These are phyloP conservation scores for Stegana nigrithorax DNA, from an alignment of 2,888 invertebrate species.

Conservation along the genomic window DNA sequence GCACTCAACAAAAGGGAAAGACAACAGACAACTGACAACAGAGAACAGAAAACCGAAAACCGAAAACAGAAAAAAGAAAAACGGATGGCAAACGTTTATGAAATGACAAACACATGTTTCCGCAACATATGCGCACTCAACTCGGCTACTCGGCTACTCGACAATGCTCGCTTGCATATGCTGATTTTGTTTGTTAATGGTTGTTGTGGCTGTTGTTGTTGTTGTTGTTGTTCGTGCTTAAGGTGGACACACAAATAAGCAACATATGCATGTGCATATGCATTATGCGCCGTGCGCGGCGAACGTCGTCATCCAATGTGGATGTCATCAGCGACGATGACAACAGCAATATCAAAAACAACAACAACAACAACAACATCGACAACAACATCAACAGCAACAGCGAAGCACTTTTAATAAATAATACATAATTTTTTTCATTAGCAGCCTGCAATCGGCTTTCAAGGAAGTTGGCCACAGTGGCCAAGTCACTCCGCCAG, in stretches of 20 bases:
- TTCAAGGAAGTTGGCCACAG: conserved; percentile 48
- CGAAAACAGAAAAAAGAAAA: conserved; percentile 20
- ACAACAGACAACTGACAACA: too few species aligned
- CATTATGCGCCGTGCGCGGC: too few species aligned
- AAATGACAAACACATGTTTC: conserved; percentile 37
- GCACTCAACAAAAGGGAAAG: too few species aligned
- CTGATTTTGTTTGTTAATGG: neutral
- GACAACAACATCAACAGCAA: too few species aligned
- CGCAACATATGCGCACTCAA: conserved; percentile 22
- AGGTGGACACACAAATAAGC: neutral
- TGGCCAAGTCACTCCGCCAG: too few species aligned
- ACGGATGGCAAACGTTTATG: conserved; percentile 46
- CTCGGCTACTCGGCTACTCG: too few species aligned
- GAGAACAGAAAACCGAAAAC: conserved; percentile 23
- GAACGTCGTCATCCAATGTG: too few species aligned
- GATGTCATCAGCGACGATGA: too few species aligned
- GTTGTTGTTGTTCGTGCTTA: conserved; percentile 5
- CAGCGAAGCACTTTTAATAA: too few species aligned
- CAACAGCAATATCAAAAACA: too few species aligned
- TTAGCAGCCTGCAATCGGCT: conserved; percentile 57
- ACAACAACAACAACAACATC: too few species aligned
- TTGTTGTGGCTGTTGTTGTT: conserved; percentile 11
- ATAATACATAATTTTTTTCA: conserved; percentile 35
- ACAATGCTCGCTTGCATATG: conserved; percentile 12
- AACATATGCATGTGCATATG: too few species aligned